Evolutionary conservation across 2,113 vertebrate species (phyloP), one percentile per base, ranked within the genome.

Genomic region (Heterocephalus glaber): DNA sequence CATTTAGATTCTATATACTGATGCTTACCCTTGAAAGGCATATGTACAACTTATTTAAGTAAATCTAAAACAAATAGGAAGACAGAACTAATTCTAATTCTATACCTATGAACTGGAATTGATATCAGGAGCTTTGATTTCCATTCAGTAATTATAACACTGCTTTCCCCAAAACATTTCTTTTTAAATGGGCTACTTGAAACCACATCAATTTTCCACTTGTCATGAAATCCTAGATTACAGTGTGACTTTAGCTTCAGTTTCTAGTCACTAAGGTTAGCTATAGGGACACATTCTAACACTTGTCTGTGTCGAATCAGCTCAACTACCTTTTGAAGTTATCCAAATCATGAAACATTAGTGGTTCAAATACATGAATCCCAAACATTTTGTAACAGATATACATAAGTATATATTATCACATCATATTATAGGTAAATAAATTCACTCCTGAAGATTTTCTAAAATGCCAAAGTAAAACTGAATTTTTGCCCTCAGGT

Each of bases 161-260:
- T 56, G 54, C n/a, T 86, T 56, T 95, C 83, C 38, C 33, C 63
- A 52, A 91, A 96, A 85, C 19, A 90, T 66, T 95, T 94, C 19
- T 22, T 87, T 93, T 95, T 89, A 92, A 95, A 84, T 89, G 19
- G 92, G 66, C 70, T 79, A 88, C 72, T 96, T 93, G 95, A 97
- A 91, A 68, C 44, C 19, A 41, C 38, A 83, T 84, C 38, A 77
- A 6, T 95, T 89, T 80, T 76, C 44, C 49, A 79, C 38, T 60
- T 94, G 41, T 49, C 49, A 58, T 41, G 5, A 44, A 44, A 47
- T 91, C 95, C 66, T 94, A 89, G 28, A 49, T 56, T 82, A 56
- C 70, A 90, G 2, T 22, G 72, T 66, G 82, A 94, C 38, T 80
- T 94, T 33, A 82, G 56, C 61, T 83, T 86, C n/a, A 79, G 80